A percentile compares a stretch with the other conserved stretches of the same genome.
These are phyloP conservation scores for Crepidodera aurea DNA, from an alignment of 2,888 invertebrate species.

Conservation along the genomic window DNA sequence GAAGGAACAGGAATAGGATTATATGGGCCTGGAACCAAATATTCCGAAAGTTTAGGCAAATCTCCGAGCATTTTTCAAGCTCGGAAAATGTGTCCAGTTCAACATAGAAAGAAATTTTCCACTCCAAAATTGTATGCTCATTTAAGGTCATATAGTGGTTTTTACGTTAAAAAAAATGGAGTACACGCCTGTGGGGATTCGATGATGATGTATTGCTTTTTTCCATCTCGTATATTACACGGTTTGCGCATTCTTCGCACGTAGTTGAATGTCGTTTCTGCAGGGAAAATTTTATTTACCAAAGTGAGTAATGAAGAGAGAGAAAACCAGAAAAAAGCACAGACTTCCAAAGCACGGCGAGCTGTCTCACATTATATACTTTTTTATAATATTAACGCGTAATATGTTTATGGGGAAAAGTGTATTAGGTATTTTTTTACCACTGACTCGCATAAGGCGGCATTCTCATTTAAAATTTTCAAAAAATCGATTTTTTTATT, in stretches of 20 bases:
- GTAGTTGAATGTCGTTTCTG: slow-evolving; percentile 9
- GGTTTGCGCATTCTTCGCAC: slow-evolving; percentile 17
- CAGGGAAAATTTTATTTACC: slow-evolving; percentile 19
- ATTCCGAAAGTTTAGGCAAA: too few species aligned
- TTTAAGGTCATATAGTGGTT: too few species aligned
- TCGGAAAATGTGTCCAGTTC: too few species aligned
- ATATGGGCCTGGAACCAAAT: too few species aligned
- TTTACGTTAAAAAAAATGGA: neutral
- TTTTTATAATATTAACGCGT: slow-evolving; percentile 2
- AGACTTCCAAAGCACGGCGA: neutral
- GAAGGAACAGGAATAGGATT: too few species aligned
- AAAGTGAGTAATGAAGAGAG: slow-evolving; percentile 14
- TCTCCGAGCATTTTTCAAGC: too few species aligned
- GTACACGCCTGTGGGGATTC: neutral
- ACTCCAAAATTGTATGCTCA: too few species aligned
- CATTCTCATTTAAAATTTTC: too few species aligned
- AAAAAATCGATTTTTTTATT: too few species aligned
- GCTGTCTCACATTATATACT: neutral
- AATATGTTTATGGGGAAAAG: neutral
- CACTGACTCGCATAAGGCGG: too few species aligned
- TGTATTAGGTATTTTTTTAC: neutral
- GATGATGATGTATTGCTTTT: slow-evolving; percentile 12
- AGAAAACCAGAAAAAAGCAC: neutral
- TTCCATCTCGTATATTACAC: slow-evolving; percentile 12
- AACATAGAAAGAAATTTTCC: too few species aligned